Evolutionary conservation across 2,888 invertebrate species (phyloP).

Genomic region (Folsomia manolachei): DNA sequence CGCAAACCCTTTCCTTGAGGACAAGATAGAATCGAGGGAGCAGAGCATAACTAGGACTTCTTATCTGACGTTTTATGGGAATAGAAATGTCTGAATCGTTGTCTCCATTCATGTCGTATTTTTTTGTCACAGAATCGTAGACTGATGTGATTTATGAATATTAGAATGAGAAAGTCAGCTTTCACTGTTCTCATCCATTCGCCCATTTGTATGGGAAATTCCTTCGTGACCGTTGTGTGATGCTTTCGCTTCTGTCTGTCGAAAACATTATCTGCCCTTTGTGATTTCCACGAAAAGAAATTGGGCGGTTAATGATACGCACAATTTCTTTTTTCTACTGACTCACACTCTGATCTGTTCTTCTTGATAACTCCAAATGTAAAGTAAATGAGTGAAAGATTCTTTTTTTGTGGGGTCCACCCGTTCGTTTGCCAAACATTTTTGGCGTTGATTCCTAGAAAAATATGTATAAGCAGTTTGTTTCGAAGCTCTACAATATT

Average conservation of each 20-base stretch:
- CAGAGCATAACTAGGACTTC: slow-evolving; percentile 12
- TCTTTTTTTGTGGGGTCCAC: background rate
- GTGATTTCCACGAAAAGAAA: slow-evolving; percentile 7
- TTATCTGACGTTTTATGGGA: slow-evolving; percentile 50
- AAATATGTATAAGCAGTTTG: background rate
- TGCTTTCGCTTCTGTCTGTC: background rate
- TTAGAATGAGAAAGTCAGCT: slow-evolving; percentile 45
- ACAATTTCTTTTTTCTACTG: slow-evolving; percentile 6
- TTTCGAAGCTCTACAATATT: background rate
- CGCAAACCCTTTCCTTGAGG: background rate
- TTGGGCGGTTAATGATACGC: background rate
- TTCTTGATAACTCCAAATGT: background rate
- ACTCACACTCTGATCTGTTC: no score
- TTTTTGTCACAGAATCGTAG: slow-evolving; percentile 37
- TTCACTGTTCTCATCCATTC: background rate
- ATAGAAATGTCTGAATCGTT: slow-evolving; percentile 40
- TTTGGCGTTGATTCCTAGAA: background rate
- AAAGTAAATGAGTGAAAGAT: background rate
- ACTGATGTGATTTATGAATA: slow-evolving; percentile 50
- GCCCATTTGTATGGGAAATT: slow-evolving; percentile 9
- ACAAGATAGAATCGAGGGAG: slow-evolving; percentile 1
- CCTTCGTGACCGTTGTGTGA: background rate
- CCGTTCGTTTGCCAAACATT: background rate
- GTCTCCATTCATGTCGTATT: slow-evolving; percentile 45
- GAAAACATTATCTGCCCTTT: background rate